phyloP scores from a whole-genome alignment of 1,140 invertebrate species.

The Drosophila kohkoa region DNA sequence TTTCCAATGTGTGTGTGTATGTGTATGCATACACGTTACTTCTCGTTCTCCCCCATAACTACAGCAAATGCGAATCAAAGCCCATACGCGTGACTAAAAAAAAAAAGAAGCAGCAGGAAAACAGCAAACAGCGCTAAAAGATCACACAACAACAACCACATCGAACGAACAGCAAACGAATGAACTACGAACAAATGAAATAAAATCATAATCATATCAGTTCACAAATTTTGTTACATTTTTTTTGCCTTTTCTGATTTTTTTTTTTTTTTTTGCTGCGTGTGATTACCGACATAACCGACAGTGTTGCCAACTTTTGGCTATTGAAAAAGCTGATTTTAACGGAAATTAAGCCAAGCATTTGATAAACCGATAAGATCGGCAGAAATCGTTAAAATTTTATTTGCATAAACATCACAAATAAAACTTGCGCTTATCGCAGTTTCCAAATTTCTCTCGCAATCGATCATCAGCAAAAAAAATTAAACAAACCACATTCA shows the following conservation, averaged over 20 bases:
- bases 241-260: conserved; percentile 2
- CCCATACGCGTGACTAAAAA: conserved; percentile 73
- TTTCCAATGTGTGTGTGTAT: neutral
- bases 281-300: conserved; percentile 57
- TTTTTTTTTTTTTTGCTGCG: conserved; percentile 27
- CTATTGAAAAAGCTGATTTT: no score
- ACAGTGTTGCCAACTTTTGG: no score
- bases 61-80: conserved; percentile 57
- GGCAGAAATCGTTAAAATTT: no score
- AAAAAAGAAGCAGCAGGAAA: conserved; percentile 5
- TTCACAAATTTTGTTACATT: conserved; percentile 40
- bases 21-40: neutral
- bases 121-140: conserved; percentile 28
- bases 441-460: neutral
- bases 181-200: conserved; percentile 28
- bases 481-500: no score
- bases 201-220: conserved; percentile 70
- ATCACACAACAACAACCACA: conserved; percentile 17
- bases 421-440: no score
- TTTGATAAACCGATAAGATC: no score
- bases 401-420: no score
- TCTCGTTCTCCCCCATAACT: neutral
- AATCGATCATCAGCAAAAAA: no score
- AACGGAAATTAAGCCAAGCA: no score
- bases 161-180: conserved; percentile 24